phyloP scores from a whole-genome alignment of 1,140 invertebrate species.

The Nephila pilipes region DNA sequence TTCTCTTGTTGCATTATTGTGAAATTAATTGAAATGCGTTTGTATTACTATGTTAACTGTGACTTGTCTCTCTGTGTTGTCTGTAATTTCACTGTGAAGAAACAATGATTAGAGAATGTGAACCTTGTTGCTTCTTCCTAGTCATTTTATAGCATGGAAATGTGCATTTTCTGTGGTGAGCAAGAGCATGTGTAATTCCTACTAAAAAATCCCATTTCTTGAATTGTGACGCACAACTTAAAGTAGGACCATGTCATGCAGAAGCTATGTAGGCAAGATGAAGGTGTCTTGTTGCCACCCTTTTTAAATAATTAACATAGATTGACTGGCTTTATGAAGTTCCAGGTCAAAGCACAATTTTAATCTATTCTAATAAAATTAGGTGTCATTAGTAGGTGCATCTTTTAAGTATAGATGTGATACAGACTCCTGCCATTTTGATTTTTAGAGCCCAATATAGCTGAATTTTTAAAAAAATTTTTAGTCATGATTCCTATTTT shows the following conservation, averaged over 20 bases:
- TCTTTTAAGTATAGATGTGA: background rate
- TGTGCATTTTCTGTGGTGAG: slow-evolving; percentile 64
- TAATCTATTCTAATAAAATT: slow-evolving; percentile 23
- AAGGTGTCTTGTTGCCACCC: slow-evolving; percentile 46
- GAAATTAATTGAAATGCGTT: slow-evolving; percentile 7
- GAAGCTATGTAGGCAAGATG: slow-evolving; percentile 29
- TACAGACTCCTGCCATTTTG: background rate
- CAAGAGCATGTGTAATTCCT: slow-evolving; percentile 71
- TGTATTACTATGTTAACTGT: background rate
- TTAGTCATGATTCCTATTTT: too few species aligned
- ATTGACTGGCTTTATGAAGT: slow-evolving; percentile 61
- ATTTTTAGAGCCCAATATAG: background rate
- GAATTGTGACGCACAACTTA: slow-evolving; percentile 61
- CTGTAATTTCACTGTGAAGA: slow-evolving; percentile 46
- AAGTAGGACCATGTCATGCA: slow-evolving; percentile 39
- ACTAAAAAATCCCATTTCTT: slow-evolving; percentile 24
- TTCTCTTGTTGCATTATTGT: slow-evolving; percentile 45
- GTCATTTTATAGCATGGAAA: slow-evolving; percentile 72
- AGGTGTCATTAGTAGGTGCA: background rate
- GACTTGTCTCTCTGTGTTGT: background rate
- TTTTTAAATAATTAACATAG: slow-evolving; percentile 22
- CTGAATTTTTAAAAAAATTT: too few species aligned
- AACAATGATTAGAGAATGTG: background rate
- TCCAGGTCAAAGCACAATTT: slow-evolving; percentile 68
- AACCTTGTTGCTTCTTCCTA: slow-evolving; percentile 51